Base-by-base conservation (phyloP, 2,797 vertebrate genomes). In the Tenualosa ilisha region DNA sequence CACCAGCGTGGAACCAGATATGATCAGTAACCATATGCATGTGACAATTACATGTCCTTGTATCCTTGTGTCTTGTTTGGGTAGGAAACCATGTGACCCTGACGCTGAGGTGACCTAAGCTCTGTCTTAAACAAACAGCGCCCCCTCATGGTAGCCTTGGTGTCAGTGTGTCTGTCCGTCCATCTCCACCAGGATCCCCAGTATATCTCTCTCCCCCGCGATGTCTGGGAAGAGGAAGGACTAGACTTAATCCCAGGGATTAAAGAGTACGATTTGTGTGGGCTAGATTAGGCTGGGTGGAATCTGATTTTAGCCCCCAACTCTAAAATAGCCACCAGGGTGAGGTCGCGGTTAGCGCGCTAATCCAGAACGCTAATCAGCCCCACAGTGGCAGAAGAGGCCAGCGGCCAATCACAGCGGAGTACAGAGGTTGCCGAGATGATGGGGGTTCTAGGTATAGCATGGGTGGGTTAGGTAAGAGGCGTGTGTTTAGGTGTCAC, bases 281-380 rank as follows among this genome's bases (percentile, higher is more conserved):
- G 82, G 86, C 49, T 87, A 85, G 90, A 91, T 91, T 88, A 90
- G 85, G 87, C 72, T 82, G 82, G 87, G 85, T 88, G 79, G 86
- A 89, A 89, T 89, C 89, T 89, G 90, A 91, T 89, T 91, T 90
- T 90, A 90, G 88, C 87, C 89, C 87, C 88, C 82, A 65, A 83
- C 40, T 43, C 72, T 89, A 87, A 88, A 90, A 86, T 88, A 87
- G 85, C 81, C 85, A 63, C 84, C 83, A 72, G 82, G 86, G 40
- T 37, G 65, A 89, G 89, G 88, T 75, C 85, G 82, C 83, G 84
- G 86, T 84, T 84, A 88, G 85, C 43, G 85, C 82, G 63, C 50
- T 91, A 91, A 92, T 91, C 90, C 87, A 91, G 86, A 84, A 26
- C 82, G 88, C 86, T 90, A 90, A 91, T 92, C 89, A 87, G 83